These are phyloP conservation scores for Sebastiscus albofasciatus DNA, from an alignment of 2,797 vertebrate species.

Conservation along the genomic window DNA sequence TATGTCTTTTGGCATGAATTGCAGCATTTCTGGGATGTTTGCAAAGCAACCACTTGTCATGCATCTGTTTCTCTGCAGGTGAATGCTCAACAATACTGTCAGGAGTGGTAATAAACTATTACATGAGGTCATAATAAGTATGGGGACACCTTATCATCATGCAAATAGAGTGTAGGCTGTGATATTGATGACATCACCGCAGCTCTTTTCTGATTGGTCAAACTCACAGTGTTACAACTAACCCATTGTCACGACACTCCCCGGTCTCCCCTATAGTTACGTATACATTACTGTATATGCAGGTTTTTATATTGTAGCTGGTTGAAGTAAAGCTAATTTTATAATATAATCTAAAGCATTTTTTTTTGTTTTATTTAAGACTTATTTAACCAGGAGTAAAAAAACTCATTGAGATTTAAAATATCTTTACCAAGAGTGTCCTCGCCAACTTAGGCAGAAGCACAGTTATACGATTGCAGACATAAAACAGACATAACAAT, in stretches of 20 bases:
- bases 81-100: background rate
- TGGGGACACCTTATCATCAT: background rate
- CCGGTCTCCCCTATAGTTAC: too few relatives aligned
- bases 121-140: background rate
- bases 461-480: too few relatives aligned
- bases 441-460: too few relatives aligned
- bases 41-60: background rate
- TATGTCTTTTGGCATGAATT: background rate
- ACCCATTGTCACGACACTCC: too few relatives aligned
- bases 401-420: too few relatives aligned
- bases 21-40: background rate
- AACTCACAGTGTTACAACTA: too few relatives aligned
- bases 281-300: background rate
- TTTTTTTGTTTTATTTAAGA: too few relatives aligned
- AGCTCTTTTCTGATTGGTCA: too few relatives aligned
- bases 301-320: background rate
- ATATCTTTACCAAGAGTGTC: too few relatives aligned
- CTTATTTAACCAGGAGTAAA: rapidly evolving
- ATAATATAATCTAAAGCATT: background rate
- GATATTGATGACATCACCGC: too few relatives aligned
- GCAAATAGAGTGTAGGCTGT: too few relatives aligned
- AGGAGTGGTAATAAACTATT: background rate
- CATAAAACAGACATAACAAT: too few relatives aligned
- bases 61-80: background rate
- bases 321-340: background rate